Conservation (phyloP, 2,113 vertebrate species). For the Ceyx melanurus region DNA sequence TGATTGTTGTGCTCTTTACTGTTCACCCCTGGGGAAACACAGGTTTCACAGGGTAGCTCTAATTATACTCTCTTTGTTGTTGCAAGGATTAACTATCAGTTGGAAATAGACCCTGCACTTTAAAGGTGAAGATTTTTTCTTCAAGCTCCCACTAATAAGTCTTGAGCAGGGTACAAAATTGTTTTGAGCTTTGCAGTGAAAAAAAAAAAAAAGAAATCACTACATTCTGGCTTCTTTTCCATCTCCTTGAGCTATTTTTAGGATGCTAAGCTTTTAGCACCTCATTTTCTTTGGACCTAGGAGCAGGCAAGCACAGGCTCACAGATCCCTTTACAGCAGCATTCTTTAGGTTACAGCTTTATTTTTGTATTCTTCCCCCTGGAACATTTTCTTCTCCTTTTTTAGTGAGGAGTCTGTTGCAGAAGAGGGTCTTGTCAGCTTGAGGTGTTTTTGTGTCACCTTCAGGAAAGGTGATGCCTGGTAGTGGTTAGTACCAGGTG, state of each 20-base stretch:
- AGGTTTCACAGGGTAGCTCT: background rate
- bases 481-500: rapidly evolving
- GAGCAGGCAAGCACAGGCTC: background rate
- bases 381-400: background rate
- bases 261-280: background rate
- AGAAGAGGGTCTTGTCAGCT: background rate
- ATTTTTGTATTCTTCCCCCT: background rate
- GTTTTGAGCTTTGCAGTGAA: background rate
- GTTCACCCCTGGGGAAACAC: background rate
- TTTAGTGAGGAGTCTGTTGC: background rate
- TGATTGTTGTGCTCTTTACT: background rate
- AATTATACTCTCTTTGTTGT: background rate
- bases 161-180: background rate
- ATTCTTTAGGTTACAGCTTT: background rate
- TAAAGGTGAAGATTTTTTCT: background rate
- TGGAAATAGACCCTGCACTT: background rate
- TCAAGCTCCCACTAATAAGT: background rate
- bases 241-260: background rate
- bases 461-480: background rate
- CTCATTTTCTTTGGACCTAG: background rate
- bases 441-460: background rate
- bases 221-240: background rate
- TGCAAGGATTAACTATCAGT: background rate
- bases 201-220: background rate
- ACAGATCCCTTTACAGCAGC: background rate